Evolutionary conservation across 2,113 vertebrate species (phyloP).

Genomic region (Odobenus rosmarus): DNA sequence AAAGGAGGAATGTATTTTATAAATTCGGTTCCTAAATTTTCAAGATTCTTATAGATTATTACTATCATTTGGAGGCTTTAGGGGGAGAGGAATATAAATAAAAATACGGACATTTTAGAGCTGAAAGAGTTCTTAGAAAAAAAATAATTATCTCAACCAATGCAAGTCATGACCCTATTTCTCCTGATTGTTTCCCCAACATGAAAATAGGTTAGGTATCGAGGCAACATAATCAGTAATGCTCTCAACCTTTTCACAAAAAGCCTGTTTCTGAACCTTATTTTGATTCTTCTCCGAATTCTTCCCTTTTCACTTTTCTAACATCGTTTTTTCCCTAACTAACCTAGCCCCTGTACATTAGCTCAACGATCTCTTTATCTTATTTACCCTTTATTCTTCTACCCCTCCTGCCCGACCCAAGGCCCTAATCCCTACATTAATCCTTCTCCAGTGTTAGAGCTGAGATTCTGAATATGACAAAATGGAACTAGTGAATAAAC

Average conservation of each 20-base stretch:
- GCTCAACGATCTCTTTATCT: background rate
- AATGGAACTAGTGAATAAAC: background rate
- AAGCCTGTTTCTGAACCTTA: background rate
- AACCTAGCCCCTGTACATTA: background rate
- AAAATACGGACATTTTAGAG: background rate
- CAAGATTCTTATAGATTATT: background rate
- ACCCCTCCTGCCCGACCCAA: background rate
- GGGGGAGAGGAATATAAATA: background rate
- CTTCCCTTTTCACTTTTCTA: background rate
- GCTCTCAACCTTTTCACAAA: conserved; percentile 9
- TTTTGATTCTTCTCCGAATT: background rate
- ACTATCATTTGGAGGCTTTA: background rate
- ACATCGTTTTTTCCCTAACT: background rate
- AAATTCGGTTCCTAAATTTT: background rate
- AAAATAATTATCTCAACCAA: conserved; percentile 11
- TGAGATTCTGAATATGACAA: background rate
- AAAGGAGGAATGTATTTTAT: background rate
- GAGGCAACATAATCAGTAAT: background rate
- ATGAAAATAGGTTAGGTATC: conserved; percentile 9
- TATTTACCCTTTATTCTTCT: background rate
- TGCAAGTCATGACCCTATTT: background rate
- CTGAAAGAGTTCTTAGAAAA: conserved; percentile 22
- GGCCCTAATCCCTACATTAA: background rate
- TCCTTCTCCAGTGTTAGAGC: background rate
- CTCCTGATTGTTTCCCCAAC: background rate